These are phyloP conservation scores for Anthophora plumipes DNA, from an alignment of 2,888 invertebrate species.

Conservation along the genomic window DNA sequence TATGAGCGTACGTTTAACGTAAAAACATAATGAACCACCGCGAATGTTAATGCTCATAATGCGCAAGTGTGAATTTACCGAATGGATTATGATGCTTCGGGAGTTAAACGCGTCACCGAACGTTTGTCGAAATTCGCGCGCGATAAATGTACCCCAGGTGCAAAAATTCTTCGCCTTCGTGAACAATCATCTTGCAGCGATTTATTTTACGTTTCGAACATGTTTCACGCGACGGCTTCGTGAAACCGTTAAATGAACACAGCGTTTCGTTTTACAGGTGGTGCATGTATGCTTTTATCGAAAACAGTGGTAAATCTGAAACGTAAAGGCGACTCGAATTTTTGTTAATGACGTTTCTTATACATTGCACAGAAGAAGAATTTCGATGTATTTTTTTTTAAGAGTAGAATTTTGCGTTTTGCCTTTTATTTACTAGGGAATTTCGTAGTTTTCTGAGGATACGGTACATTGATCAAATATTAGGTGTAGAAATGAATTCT, in stretches of 20 bases:
- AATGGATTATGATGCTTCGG: slow-evolving; percentile 41
- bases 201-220: not conserved
- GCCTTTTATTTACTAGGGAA: no score
- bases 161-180: slow-evolving; percentile 6
- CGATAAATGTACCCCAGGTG: slow-evolving; percentile 12
- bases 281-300: not conserved
- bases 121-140: slow-evolving; percentile 32
- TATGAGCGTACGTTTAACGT: not conserved
- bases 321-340: no score
- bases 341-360: no score
- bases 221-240: not conserved
- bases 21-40: slow-evolving; percentile 36
- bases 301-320: no score
- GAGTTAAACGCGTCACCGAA: slow-evolving; percentile 38
- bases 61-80: slow-evolving; percentile 54
- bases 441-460: no score
- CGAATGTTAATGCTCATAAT: slow-evolving; percentile 37
- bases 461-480: no score
- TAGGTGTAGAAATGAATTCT: no score
- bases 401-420: no score
- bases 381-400: no score
- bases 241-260: not conserved
- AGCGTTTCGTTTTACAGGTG: not conserved
- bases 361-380: no score
- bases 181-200: slow-evolving; percentile 21